Base-by-base conservation (phyloP, 1,140 invertebrate genomes). In the Diploscapter pachys region DNA sequence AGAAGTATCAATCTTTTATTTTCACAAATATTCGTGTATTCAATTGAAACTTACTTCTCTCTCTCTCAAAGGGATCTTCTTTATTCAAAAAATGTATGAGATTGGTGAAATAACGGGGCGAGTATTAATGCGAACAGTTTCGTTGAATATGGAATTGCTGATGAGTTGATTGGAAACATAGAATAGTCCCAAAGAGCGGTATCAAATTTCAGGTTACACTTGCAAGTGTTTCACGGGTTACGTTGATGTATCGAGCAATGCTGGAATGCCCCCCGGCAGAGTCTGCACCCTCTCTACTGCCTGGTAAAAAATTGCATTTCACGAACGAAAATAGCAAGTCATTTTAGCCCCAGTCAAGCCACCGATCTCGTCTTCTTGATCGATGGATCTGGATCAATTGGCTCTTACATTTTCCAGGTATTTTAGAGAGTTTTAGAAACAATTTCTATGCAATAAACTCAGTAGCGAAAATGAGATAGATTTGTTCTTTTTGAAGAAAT, bases 181-280 rank as follows among this genome's bases (percentile, higher is more conserved):
- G 31, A 31, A 31, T 31, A 31, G 31, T 31, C 31, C 31, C 31
- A 31, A 31, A 31, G 31, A 31, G 31, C 31, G 31, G 31, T 31
- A 31, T 31, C 31, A 31, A 31, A 31, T 31, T 31, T 31, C 31
- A 31, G 31, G 71, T 3, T 87, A 80, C 75, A 80, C 80, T 5
- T 88, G 87, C 77, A 71, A 81, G 48, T 88, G 87, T 77, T 80
- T 86, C 50, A 73, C 79, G 64, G 86, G 86, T n/a, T 88, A 78
- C 73, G 73, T 81, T n/a, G 86, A 87, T 71, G 82, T 85, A 50
- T 86, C 84, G 5, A 79, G 79, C 13, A 80, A 72, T 75, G 83
- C 83, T 50, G 77, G 81, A 74, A 66, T 85, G 5, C 83, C 83
- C 48, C 84, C 84, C 56, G 83, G 83, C 64, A 68, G 83, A 56